These are phyloP conservation scores for Lasioglossum morio DNA, from an alignment of 2,888 invertebrate species.

Conservation along the genomic window DNA sequence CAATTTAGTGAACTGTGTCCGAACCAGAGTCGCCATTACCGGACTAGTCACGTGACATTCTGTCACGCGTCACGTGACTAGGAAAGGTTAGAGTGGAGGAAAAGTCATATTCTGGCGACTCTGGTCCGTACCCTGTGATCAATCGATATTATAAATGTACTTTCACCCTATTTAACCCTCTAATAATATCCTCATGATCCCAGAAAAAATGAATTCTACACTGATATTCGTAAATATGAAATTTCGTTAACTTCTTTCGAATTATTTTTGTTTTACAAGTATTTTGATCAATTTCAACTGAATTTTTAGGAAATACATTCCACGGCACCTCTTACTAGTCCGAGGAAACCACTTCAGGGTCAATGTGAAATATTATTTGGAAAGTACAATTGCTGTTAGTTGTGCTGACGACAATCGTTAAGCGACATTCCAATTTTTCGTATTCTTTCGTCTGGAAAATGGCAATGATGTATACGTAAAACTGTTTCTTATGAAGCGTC, in stretches of 20 bases:
- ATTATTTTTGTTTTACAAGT: too few relatives aligned
- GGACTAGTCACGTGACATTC: too few relatives aligned
- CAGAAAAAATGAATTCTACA: neutral
- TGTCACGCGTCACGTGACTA: too few relatives aligned
- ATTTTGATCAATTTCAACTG: neutral
- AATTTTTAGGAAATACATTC: neutral
- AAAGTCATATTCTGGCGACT: too few relatives aligned
- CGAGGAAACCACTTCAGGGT: neutral
- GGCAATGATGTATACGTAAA: neutral
- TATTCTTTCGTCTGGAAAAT: constrained; percentile 13
- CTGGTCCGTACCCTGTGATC: neutral
- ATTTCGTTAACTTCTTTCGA: neutral
- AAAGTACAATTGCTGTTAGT: neutral
- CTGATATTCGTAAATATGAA: neutral
- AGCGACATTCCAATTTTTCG: constrained; percentile 15
- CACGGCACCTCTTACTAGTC: neutral
- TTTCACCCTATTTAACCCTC: neutral
- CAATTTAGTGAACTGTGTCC: neutral
- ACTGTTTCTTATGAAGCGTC: neutral
- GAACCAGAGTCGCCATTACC: neutral
- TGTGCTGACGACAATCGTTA: neutral
- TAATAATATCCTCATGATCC: neutral
- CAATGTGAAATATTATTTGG: neutral
- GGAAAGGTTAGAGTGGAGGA: too few relatives aligned
- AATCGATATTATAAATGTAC: neutral